Evolutionary conservation across 2,888 invertebrate genomes (phyloP), one percentile per base, ranked within the genome.

Genomic region (Tholera decimalis): DNA sequence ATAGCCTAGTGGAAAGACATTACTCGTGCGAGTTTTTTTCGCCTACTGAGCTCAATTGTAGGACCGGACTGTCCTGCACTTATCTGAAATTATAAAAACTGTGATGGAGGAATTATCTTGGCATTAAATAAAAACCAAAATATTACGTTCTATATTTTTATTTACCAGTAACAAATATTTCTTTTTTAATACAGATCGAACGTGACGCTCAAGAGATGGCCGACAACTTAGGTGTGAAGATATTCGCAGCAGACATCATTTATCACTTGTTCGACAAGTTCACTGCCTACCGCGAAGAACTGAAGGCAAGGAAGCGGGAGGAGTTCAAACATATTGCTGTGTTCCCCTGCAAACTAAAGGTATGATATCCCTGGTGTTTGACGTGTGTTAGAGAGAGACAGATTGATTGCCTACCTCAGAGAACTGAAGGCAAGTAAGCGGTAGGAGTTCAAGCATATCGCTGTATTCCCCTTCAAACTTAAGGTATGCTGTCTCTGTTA

Each of bases 181-280:
- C n/a, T n/a, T n/a, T 22, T 64, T 28, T 15, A 0, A 9, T 30
- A 28, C 75, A 95, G 95, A 95, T 95, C 61, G 99, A 99, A 91
- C 97, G 98, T 66, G 99, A 99, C 89, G 99, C 99, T 2, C 99
- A 99, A 94, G 99, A 99, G 87, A 95, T 99, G 92, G 99, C 99
- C 0, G 99, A 99, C 90, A 97, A 97, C 65, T 92, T 99, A 69
- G 98, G 98, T 62, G 99, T 99, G 59, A 98, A 98, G 95, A 98
- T 99, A 90, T 99, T 99, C 97, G 97, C 98, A 76, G 99, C 99
- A 8, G 99, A 99, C 95, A 99, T 99, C 90, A 99, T 99, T 89
- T 99, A 99, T 95, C 99, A 99, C 95, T 96, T 99, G 88, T 99
- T 99, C 94, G 99, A 99, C 93, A 98, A 98, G 92, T 99, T 99